phyloP scores from a whole-genome alignment of 2,113 vertebrate genomes.

The Malurus melanocephalus region DNA sequence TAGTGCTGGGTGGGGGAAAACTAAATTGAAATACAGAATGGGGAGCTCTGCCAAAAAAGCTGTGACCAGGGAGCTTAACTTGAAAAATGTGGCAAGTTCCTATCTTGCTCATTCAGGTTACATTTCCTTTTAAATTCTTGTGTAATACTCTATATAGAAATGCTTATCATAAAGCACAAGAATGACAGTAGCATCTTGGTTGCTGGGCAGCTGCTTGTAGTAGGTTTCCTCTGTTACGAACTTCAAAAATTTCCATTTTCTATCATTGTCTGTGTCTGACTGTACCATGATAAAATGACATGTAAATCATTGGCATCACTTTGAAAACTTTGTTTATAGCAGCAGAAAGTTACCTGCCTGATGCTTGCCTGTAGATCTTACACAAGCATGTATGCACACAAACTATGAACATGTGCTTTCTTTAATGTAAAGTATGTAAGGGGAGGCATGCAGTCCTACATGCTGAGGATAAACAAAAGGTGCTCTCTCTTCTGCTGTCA shows the following conservation, averaged over 20 bases:
- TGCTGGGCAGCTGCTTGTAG: background rate
- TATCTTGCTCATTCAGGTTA: background rate
- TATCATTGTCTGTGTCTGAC: background rate
- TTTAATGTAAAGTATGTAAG: background rate
- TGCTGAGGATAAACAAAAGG: background rate
- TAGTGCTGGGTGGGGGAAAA: background rate
- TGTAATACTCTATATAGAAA: background rate
- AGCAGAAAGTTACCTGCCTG: background rate
- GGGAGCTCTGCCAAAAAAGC: background rate
- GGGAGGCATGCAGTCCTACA: background rate
- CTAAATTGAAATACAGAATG: background rate
- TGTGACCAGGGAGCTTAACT: background rate
- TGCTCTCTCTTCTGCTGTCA: background rate
- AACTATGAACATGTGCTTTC: background rate
- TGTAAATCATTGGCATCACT: background rate
- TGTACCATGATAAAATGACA: background rate
- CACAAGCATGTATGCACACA: background rate
- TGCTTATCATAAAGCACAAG: background rate
- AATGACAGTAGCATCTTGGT: background rate
- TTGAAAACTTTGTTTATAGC: background rate
- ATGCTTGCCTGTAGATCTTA: background rate
- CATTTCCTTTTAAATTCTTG: background rate
- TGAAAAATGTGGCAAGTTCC: background rate
- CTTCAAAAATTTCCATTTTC: background rate
- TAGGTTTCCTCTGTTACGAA: background rate